phyloP scores from a whole-genome alignment of 2,797 vertebrate species.

The Xerus rutilus region DNA sequence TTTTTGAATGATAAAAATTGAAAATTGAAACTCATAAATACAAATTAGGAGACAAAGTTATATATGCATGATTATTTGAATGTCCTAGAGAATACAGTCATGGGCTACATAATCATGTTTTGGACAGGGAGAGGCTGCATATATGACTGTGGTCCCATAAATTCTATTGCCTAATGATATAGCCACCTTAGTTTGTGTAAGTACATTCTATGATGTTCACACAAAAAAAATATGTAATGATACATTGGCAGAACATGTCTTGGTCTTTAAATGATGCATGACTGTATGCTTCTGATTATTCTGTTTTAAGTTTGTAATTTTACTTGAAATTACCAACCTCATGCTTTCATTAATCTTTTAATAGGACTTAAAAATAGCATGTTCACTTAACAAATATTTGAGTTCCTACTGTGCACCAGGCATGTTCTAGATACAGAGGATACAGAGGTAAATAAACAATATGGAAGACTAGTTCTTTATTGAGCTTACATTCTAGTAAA shows the following conservation, averaged over 20 bases:
- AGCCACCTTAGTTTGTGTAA: neutral
- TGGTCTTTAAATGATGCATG: neutral
- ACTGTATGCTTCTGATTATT: neutral
- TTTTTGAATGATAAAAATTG: slow-evolving; percentile 52
- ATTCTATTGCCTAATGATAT: neutral
- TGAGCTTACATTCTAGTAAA: slow-evolving; percentile 32
- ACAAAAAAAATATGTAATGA: neutral
- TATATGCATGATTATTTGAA: neutral
- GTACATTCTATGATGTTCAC: neutral
- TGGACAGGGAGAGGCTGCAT: too few relatives aligned
- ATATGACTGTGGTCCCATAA: neutral
- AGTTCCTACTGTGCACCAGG: neutral
- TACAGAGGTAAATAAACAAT: neutral
- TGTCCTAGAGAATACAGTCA: slow-evolving; percentile 27
- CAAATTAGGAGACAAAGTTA: neutral
- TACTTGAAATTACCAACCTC: slow-evolving; percentile 38
- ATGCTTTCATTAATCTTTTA: slow-evolving; percentile 22
- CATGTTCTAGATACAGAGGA: neutral
- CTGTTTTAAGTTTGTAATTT: slow-evolving; percentile 18
- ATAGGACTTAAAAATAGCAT: neutral
- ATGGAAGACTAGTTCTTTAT: neutral
- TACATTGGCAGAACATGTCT: neutral
- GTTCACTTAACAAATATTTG: slow-evolving; percentile 29
- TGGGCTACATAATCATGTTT: neutral
- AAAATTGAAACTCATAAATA: neutral